Percentiles rank a stretch among this genome's conserved stretches.
Evolutionary conservation across 1,140 invertebrate species (phyloP).

Genomic region (Drosophila pachea): DNA sequence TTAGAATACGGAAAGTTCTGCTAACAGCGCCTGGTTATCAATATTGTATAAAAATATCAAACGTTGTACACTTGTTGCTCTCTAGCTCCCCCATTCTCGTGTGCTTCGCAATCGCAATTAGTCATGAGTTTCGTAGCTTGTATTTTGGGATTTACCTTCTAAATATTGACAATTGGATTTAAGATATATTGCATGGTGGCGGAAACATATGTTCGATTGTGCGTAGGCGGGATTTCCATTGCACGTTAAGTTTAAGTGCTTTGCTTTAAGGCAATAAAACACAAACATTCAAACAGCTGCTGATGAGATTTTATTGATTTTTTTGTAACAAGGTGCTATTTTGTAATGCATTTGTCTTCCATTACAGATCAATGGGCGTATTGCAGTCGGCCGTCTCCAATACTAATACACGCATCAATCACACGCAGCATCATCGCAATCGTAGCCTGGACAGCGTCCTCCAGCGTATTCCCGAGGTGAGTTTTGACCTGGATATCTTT

Average conservation of each 20-base stretch:
- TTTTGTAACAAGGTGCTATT: background rate
- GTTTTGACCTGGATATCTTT: constrained; percentile 3
- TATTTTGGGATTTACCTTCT: constrained; percentile 17
- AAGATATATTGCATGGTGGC: background rate
- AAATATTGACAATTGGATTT: constrained; percentile 53
- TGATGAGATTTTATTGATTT: constrained; percentile 55
- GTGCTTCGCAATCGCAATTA: constrained; percentile 14
- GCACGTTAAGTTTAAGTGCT: too few species aligned
- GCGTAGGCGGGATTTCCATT: too few species aligned
- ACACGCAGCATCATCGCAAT: constrained; percentile 90
- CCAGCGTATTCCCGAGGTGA: constrained; percentile 90
- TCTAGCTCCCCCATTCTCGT: constrained; percentile 10
- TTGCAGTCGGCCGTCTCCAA: constrained; percentile 85
- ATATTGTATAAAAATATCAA: background rate
- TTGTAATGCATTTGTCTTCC: constrained; percentile 1
- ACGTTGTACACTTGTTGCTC: constrained; percentile 14
- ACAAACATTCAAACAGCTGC: constrained; percentile 25
- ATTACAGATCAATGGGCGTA: constrained; percentile 86
- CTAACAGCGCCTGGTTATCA: constrained; percentile 1
- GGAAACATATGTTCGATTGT: too few species aligned
- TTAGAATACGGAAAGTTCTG: constrained; percentile 5
- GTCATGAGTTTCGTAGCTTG: constrained; percentile 41
- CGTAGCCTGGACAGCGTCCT: constrained; percentile 92
- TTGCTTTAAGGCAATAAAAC: too few species aligned
- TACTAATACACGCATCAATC: constrained; percentile 79